These are phyloP conservation scores for Silurus glanis DNA, from an alignment of 2,113 vertebrate species.

Conservation along the genomic window DNA sequence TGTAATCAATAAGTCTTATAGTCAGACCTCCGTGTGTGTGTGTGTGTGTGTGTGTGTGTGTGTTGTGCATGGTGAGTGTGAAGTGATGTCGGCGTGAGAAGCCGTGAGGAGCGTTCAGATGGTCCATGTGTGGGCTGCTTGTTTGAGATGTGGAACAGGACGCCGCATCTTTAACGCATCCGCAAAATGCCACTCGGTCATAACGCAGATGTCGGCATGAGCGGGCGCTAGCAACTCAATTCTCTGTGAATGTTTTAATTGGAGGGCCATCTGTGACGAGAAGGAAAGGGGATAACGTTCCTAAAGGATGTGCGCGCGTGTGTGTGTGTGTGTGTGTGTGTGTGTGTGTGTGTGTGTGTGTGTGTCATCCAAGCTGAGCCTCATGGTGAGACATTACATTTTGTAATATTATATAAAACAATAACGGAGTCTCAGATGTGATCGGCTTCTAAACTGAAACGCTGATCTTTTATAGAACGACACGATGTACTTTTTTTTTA, in stretches of 20 bases:
- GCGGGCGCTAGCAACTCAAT: conserved; percentile 54
- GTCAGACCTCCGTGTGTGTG: too few relatives aligned
- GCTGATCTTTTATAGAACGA: background rate
- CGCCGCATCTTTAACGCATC: conserved; percentile 55
- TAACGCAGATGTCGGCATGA: conserved; percentile 66
- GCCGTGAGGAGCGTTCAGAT: conserved; percentile 27
- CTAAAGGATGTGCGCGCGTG: background rate
- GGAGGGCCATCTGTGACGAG: conserved; percentile 57
- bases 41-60: too few relatives aligned
- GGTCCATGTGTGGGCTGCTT: conserved; percentile 61
- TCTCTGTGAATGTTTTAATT: conserved; percentile 58
- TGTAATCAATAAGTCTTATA: too few relatives aligned
- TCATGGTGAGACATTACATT: background rate
- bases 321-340: background rate
- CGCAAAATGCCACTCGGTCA: conserved; percentile 68
- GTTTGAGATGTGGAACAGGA: conserved; percentile 60
- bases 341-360: background rate
- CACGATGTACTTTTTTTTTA: background rate
- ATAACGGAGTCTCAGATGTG: background rate
- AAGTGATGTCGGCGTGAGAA: conserved; percentile 1
- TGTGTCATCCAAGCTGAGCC: conserved; percentile 16
- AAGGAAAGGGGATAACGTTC: conserved; percentile 45
- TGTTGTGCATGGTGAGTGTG: background rate
- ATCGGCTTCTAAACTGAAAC: background rate
- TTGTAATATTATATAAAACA: background rate